Evolutionary conservation across 2,113 vertebrate species (phyloP).

Genomic region (Ochotona curzoniae): DNA sequence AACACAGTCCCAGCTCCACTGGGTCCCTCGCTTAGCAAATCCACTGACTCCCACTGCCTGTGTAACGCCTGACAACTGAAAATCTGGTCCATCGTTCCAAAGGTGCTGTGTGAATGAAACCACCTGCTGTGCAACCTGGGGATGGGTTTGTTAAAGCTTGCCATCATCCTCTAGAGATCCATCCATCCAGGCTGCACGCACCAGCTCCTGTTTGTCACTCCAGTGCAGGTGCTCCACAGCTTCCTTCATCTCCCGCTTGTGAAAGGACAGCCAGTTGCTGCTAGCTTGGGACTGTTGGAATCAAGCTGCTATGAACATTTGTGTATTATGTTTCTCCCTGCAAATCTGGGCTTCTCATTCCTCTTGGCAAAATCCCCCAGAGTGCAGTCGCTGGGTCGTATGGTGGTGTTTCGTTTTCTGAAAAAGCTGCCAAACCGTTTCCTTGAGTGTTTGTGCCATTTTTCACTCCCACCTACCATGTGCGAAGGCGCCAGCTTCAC

Average conservation of each 20-base stretch:
- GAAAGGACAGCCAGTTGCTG: not conserved
- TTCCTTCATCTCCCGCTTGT: not conserved
- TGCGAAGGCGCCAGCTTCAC: fast-evolving
- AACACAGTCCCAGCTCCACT: not conserved
- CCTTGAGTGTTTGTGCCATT: fast-evolving
- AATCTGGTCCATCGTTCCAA: not conserved
- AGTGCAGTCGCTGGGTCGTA: not conserved
- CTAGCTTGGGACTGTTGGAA: not conserved
- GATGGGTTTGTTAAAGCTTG: not conserved
- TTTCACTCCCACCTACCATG: not conserved
- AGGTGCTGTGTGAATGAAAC: no score
- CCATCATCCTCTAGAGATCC: no score
- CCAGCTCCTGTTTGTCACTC: not conserved
- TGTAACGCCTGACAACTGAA: not conserved
- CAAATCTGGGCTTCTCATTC: not conserved
- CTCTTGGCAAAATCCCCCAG: not conserved
- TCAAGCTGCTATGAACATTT: not conserved
- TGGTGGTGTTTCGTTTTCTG: not conserved
- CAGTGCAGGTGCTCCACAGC: not conserved
- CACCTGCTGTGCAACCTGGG: not conserved
- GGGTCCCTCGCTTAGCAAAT: not conserved
- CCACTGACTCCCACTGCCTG: not conserved
- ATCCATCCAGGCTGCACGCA: no score
- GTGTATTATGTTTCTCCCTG: not conserved
- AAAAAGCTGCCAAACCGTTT: not conserved